Conservation (phyloP, 2,797 vertebrate genomes). For the Gymnothorax reevesii region DNA sequence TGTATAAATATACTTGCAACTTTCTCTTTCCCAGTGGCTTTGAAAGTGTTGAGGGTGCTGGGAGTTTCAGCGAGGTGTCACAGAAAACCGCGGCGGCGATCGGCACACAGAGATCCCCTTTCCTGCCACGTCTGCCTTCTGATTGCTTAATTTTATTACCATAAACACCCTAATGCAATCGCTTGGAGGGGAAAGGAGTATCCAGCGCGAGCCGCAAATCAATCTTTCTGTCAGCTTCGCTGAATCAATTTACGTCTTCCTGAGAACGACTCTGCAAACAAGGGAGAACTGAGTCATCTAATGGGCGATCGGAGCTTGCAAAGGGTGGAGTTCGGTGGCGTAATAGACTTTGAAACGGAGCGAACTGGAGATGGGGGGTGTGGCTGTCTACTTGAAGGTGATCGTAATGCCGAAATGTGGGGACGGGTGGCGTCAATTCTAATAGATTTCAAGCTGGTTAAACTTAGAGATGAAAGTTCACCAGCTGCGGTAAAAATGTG, state of each 20-base stretch:
- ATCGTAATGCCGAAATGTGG: conserved; percentile 57
- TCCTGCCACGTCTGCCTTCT: conserved; percentile 70
- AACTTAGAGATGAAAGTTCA: too few relatives aligned
- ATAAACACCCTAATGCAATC: conserved; percentile 73
- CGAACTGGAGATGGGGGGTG: conserved; percentile 51
- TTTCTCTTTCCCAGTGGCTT: conserved; percentile 76
- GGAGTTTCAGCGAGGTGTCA: conserved; percentile 77
- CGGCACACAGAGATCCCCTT: conserved; percentile 62
- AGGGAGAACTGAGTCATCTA: conserved; percentile 68
- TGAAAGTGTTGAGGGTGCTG: conserved; percentile 59
- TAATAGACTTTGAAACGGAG: conserved; percentile 58
- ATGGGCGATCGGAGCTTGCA: conserved; percentile 62
- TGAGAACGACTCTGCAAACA: conserved; percentile 54
- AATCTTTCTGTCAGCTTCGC: conserved; percentile 66
- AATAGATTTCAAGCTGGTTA: too few relatives aligned
- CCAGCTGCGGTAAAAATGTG: too few relatives aligned
- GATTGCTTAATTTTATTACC: conserved; percentile 77
- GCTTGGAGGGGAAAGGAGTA: conserved; percentile 71
- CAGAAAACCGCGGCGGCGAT: conserved; percentile 59
- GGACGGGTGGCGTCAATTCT: conserved; percentile 48
- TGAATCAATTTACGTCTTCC: conserved; percentile 63
- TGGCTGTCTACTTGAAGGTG: conserved; percentile 63
- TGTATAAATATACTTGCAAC: conserved; percentile 64
- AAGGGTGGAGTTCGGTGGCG: conserved; percentile 43
- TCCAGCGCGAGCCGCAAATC: conserved; percentile 62